A percentile compares a stretch with the other conserved stretches of the same genome.
Conservation (phyloP, 2,797 vertebrate species). For the Melanotaenia maccullochi region DNA sequence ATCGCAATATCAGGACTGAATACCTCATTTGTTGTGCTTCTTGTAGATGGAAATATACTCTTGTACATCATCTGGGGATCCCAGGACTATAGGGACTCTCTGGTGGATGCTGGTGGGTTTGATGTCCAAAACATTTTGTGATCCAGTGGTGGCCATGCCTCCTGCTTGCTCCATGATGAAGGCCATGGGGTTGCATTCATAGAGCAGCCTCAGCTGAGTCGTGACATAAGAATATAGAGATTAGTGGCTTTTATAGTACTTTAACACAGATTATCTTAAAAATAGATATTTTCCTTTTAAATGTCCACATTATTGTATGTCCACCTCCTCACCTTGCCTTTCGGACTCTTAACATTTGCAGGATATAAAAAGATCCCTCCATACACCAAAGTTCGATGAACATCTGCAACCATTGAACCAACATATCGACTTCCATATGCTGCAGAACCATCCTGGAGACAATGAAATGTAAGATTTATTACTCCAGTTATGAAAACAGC, state of each 20-base stretch:
- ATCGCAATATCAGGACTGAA: background rate
- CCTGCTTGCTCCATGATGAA: conserved; percentile 95
- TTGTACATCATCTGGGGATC: conserved; percentile 91
- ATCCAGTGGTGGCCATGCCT: conserved; percentile 91
- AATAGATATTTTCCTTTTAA: background rate
- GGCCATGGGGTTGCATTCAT: conserved; percentile 95
- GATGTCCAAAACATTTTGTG: conserved; percentile 87
- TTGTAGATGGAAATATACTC: conserved; percentile 90
- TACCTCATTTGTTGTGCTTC: conserved; percentile 83
- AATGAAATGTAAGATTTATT: background rate
- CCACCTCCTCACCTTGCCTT: conserved; percentile 88
- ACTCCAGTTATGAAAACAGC: background rate
- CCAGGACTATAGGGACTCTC: conserved; percentile 89
- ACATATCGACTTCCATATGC: conserved; percentile 94
- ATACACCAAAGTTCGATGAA: conserved; percentile 95
- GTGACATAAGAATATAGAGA: background rate
- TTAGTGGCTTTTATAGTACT: background rate
- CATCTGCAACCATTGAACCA: conserved; percentile 97
- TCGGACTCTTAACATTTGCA: conserved; percentile 93
- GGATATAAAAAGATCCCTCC: conserved; percentile 98
- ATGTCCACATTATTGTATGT: background rate
- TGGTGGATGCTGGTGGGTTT: conserved; percentile 91
- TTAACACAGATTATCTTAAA: background rate
- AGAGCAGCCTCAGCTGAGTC: conserved; percentile 89
- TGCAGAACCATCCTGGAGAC: conserved; percentile 88